Evolutionary conservation across 2,113 vertebrate genomes (phyloP).

Genomic region (Dendropsophus ebraccatus): DNA sequence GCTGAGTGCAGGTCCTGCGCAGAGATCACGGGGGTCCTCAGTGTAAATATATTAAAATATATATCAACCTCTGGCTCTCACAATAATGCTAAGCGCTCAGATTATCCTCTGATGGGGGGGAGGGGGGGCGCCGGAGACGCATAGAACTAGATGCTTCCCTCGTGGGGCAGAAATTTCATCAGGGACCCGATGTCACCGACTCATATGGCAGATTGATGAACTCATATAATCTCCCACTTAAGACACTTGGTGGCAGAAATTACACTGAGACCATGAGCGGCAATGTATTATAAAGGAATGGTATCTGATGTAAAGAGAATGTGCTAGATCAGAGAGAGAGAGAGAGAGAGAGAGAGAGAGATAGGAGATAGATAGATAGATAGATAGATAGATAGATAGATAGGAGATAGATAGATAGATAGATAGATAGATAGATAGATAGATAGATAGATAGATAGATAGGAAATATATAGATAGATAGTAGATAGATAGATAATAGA

Average conservation of each 20-base stretch:
- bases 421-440: constrained; percentile 1
- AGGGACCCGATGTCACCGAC: constrained; percentile 9
- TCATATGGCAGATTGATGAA: constrained; percentile 27
- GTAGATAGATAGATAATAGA: neutral
- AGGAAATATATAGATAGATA: neutral
- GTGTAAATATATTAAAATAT: constrained; percentile 25
- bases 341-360: no score
- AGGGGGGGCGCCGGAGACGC: neutral
- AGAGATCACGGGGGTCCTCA: neutral
- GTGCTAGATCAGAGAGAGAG: no score
- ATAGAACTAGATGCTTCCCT: neutral
- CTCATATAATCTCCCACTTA: constrained; percentile 31
- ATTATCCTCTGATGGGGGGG: neutral
- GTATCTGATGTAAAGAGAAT: neutral
- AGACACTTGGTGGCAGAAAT: constrained; percentile 30
- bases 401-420: neutral
- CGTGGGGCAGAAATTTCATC: constrained; percentile 2
- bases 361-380: no score
- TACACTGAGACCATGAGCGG: neutral
- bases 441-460: constrained; percentile 6
- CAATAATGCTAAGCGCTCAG: neutral
- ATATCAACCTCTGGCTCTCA: constrained; percentile 31
- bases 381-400: no score
- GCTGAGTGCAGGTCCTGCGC: neutral
- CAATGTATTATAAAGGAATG: neutral